phyloP scores from a whole-genome alignment of 2,888 invertebrate species.

The Eurytoma adleriae region DNA sequence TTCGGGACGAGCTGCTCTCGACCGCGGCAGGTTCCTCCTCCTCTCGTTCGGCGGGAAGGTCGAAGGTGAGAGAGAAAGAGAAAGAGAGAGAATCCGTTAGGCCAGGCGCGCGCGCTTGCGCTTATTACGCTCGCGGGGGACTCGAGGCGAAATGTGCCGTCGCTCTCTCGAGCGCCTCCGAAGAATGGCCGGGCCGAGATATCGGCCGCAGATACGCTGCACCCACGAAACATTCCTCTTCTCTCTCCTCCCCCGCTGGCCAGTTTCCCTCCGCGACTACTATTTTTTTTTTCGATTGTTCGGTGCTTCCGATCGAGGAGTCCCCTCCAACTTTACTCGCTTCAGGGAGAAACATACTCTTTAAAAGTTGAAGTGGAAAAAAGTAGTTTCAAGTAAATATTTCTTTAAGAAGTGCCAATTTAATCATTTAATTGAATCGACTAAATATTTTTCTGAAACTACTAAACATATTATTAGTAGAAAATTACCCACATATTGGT shows the following conservation, averaged over 20 bases:
- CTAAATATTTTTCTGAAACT: no score
- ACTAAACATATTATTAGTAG: no score
- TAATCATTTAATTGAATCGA: no score
- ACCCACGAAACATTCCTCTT: conserved; percentile 38
- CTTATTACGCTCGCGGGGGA: not conserved
- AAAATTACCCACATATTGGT: no score
- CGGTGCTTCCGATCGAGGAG: conserved; percentile 27
- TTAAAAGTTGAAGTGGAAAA: no score
- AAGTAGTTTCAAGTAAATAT: no score
- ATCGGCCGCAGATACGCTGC: conserved; percentile 17
- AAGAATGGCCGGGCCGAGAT: conserved; percentile 37
- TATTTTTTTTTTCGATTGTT: conserved; percentile 19
- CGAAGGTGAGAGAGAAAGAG: conserved; percentile 38
- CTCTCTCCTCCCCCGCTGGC: not conserved
- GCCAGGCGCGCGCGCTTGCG: not conserved
- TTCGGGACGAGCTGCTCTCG: conserved; percentile 25
- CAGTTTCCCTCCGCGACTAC: not conserved
- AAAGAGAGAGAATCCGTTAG: conserved; percentile 43
- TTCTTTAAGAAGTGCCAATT: no score
- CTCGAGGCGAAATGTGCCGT: conserved; percentile 34
- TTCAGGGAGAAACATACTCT: no score
- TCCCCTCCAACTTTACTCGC: no score
- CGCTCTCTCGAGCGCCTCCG: conserved; percentile 30
- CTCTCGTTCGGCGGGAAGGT: conserved; percentile 36
- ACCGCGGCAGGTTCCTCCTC: conserved; percentile 13